These are phyloP conservation scores for Drosophila lowei DNA, from an alignment of 1,140 invertebrate species.

Conservation along the genomic window DNA sequence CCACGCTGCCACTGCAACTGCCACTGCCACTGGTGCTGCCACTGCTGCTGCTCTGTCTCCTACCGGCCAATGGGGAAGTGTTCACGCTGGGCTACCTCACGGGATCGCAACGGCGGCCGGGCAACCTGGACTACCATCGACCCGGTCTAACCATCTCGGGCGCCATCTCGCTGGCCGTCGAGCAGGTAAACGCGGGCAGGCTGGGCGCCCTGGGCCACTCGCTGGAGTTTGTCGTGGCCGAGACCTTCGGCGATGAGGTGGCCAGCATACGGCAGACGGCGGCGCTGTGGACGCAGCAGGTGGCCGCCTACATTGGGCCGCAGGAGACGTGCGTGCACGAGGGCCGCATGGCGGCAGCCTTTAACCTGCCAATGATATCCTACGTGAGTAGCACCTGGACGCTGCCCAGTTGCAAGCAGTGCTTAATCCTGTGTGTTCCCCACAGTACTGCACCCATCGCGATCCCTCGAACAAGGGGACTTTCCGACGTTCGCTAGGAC, in stretches of 20 bases:
- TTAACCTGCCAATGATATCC: slow-evolving; percentile 94
- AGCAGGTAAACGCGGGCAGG: slow-evolving; percentile 87
- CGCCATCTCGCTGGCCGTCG: slow-evolving; percentile 92
- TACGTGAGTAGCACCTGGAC: slow-evolving; percentile 86
- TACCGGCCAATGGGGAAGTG: slow-evolving; percentile 60
- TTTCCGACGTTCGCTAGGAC: slow-evolving; percentile 97
- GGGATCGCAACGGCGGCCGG: slow-evolving; percentile 89
- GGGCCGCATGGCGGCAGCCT: slow-evolving; percentile 96
- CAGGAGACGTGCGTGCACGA: slow-evolving; percentile 98
- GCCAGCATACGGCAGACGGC: slow-evolving; percentile 94
- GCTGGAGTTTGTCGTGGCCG: slow-evolving; percentile 92
- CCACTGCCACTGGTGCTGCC: slow-evolving; percentile 1
- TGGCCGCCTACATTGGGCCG: slow-evolving; percentile 96
- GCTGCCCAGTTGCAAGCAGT: no score
- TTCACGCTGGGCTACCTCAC: slow-evolving; percentile 89
- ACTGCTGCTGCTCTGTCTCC: slow-evolving; percentile 8
- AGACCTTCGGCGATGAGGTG: slow-evolving; percentile 95
- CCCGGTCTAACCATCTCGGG: slow-evolving; percentile 88
- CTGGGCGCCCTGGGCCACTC: slow-evolving; percentile 87
- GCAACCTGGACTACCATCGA: slow-evolving; percentile 90
- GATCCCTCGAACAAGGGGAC: slow-evolving; percentile 93
- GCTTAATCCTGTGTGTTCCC: neutral
- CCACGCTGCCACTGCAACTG: slow-evolving; percentile 14
- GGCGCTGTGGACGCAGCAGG: slow-evolving; percentile 92
- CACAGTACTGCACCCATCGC: slow-evolving; percentile 92